Conservation (phyloP, 2,113 vertebrate genomes). For the Chaenogobius annularis region DNA sequence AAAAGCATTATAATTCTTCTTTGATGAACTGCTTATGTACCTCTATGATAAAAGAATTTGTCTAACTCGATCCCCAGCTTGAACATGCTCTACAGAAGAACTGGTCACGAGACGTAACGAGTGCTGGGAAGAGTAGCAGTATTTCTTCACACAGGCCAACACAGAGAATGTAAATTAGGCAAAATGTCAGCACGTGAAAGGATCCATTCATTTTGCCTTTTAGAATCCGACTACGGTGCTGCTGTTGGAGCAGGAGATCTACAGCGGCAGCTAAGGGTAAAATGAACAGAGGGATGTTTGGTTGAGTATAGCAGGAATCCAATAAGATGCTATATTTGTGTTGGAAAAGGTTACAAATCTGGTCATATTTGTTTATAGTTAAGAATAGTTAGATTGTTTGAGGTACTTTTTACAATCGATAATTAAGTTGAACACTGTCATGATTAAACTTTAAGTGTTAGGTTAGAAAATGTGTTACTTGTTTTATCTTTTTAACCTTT, state of each 20-base stretch:
- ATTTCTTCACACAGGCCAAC: conserved; percentile 35
- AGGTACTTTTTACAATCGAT: background rate
- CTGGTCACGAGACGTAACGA: background rate
- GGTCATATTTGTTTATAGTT: background rate
- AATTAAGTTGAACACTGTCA: no score
- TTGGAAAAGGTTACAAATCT: background rate
- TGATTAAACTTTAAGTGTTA: no score
- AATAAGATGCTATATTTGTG: background rate
- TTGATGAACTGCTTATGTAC: background rate
- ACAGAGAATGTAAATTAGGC: conserved; percentile 61
- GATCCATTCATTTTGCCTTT: conserved; percentile 54
- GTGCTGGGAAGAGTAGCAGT: conserved; percentile 30
- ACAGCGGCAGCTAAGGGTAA: background rate
- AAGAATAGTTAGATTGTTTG: background rate
- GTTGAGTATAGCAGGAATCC: background rate
- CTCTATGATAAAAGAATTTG: background rate
- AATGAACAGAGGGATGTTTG: conserved; percentile 2
- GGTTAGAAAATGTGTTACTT: no score
- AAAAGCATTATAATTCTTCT: background rate
- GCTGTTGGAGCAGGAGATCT: conserved; percentile 19
- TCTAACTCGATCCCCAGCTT: background rate
- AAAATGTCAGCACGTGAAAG: conserved; percentile 52
- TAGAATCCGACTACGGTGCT: conserved; percentile 33
- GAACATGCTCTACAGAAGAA: background rate
- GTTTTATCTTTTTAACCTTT: no score